Conservation (phyloP, 1,140 invertebrate genomes). For the Aphaenogaster ashmeadi region DNA sequence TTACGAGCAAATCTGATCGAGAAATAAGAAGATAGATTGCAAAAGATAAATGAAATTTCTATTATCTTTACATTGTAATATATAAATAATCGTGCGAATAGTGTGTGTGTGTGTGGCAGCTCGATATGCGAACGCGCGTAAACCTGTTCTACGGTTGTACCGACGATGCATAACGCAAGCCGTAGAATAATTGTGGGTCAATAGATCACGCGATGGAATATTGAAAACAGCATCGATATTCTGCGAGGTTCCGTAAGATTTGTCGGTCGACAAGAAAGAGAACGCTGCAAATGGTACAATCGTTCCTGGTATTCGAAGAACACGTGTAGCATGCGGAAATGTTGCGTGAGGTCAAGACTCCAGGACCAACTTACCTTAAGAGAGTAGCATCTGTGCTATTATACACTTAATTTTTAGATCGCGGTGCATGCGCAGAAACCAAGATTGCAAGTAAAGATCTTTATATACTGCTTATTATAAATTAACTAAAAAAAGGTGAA, state of each 20-base stretch:
- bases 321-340: conserved; percentile 73
- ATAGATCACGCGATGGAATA: conserved; percentile 19
- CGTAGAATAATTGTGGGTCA: conserved; percentile 34
- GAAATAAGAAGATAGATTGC: conserved; percentile 56
- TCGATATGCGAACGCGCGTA: conserved; percentile 22
- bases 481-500: neutral
- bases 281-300: conserved; percentile 4
- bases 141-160: conserved; percentile 58
- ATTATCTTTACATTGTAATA: conserved; percentile 24
- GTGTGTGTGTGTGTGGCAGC: conserved; percentile 17
- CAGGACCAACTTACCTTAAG: conserved; percentile 19
- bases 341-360: conserved; percentile 68
- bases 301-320: conserved; percentile 7
- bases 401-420: neutral
- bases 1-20: conserved; percentile 33
- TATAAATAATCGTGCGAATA: conserved; percentile 29
- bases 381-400: conserved; percentile 20
- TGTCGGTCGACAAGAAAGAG: neutral
- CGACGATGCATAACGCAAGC: conserved; percentile 28
- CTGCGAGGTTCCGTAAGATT: neutral
- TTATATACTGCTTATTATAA: neutral
- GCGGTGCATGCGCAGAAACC: neutral
- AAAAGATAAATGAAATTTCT: conserved; percentile 61
- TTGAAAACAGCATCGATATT: conserved; percentile 1
- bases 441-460: neutral